Evolutionary conservation across 2,888 invertebrate genomes (phyloP), one percentile per base, ranked within the genome.

Genomic region (Limnephilus marmoratus): DNA sequence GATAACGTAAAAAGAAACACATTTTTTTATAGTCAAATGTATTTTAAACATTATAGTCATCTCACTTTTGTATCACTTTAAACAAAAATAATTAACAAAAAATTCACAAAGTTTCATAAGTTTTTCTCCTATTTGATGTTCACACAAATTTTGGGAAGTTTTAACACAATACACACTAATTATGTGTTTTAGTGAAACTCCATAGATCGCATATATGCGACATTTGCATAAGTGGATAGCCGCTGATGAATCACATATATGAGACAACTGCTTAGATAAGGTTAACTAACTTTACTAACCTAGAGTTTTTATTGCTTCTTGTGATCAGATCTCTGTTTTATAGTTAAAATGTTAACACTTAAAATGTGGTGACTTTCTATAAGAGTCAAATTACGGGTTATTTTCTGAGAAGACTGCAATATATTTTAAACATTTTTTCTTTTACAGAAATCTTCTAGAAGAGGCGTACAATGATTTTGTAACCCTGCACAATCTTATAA

Each of bases 401-500:
- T 81, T 34, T 31, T 31, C 82, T 82, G 15, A 31, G 18, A 24
- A 18, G 4, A 18, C 1, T 24, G 24, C 18, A 18, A 5, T 68
- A 24, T 18, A 68, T 68, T 68, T 68, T 68, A 18, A 68, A 53
- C 1, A 68, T 18, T 68, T 18, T 15, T 15, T 87, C 31, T 89
- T 24, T 89, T 89, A 80, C 88, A 89, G 88, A 80, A 80, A 89
- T 89, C 88, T 89, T n/a, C 18, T 89, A 24, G 37, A 80, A 89
- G 88, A 89, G 34, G 88, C 88, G 34, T 80, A 89, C 45, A 89
- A 89, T 80, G 45, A 89, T 24, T 89, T 89, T 37, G 81, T 89
- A 24, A 80, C 81, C 18, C n/a, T 89, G n/a, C 88, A 89, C 12
- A 89, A 89, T 80, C 88, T 89, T 24, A 81, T 89, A 68, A 89